A percentile compares a stretch with the other conserved stretches of the same genome.
phyloP scores from a whole-genome alignment of 2,888 invertebrate species.

The Eupeodes latifasciatus region DNA sequence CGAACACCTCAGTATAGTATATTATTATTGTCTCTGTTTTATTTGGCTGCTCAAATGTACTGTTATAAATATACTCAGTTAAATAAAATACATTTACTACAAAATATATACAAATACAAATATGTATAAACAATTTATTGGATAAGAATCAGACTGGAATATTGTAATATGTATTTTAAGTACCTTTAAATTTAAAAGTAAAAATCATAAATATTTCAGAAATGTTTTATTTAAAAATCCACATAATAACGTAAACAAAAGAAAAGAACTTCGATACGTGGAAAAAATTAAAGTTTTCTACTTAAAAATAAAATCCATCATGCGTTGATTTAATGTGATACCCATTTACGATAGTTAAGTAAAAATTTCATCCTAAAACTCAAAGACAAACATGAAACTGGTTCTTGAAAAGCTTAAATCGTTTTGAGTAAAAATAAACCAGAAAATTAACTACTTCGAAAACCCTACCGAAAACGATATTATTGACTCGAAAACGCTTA shows the following conservation, averaged over 20 bases:
- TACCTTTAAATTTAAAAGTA: neutral
- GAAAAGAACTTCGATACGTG: constrained; percentile 62
- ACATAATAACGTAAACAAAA: constrained; percentile 66
- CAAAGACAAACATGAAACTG: no score
- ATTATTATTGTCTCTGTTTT: constrained; percentile 11
- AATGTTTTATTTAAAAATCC: constrained; percentile 59
- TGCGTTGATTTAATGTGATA: neutral
- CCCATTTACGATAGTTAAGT: no score
- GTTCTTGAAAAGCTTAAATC: no score
- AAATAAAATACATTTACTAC: neutral
- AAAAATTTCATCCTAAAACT: no score
- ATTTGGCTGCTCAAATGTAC: constrained; percentile 38
- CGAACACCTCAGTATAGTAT: constrained; percentile 30
- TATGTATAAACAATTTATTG: neutral
- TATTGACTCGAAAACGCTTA: no score
- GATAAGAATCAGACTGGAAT: neutral
- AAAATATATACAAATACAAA: no score
- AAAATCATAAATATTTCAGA: constrained; percentile 35
- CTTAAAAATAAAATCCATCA: constrained; percentile 51
- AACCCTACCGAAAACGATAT: no score
- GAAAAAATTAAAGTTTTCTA: neutral
- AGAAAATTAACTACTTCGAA: no score
- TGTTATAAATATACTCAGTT: neutral
- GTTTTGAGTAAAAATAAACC: no score
- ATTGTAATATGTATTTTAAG: neutral